A percentile compares a stretch with the other conserved stretches of the same genome.
Conservation (phyloP, 2,113 vertebrate genomes). For the Nestor notabilis region DNA sequence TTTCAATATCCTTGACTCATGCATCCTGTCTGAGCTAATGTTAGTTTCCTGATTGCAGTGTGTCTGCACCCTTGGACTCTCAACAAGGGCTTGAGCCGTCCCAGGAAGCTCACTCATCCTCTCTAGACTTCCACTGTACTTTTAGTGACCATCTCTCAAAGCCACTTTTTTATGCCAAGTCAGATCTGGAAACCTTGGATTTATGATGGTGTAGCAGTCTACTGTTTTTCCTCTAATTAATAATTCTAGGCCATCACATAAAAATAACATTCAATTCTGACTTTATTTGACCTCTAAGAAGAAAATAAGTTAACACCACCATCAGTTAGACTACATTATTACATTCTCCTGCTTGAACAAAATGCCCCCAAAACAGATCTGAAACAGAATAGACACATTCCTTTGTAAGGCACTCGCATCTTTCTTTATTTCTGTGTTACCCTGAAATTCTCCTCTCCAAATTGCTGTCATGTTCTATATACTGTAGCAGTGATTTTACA, state of each 20-base stretch:
- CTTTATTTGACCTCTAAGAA: background rate
- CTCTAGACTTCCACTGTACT: background rate
- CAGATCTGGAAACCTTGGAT: background rate
- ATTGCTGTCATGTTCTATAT: background rate
- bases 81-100: background rate
- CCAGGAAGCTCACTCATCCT: slow-evolving; percentile 7
- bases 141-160: background rate
- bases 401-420: background rate
- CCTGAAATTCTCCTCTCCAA: background rate
- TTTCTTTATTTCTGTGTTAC: background rate
- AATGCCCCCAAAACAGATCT: background rate
- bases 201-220: background rate
- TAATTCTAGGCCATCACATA: background rate
- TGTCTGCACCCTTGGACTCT: slow-evolving; percentile 28
- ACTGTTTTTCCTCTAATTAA: background rate
- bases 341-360: background rate
- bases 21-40: slow-evolving; percentile 72
- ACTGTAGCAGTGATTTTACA: background rate
- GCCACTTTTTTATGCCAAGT: background rate
- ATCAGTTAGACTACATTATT: background rate
- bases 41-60: slow-evolving; percentile 60
- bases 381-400: background rate
- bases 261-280: background rate
- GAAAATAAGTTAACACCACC: background rate
- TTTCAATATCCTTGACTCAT: slow-evolving; percentile 65